Base-by-base conservation (phyloP, 2,888 invertebrate species). In the Watsonalla cultraria region DNA sequence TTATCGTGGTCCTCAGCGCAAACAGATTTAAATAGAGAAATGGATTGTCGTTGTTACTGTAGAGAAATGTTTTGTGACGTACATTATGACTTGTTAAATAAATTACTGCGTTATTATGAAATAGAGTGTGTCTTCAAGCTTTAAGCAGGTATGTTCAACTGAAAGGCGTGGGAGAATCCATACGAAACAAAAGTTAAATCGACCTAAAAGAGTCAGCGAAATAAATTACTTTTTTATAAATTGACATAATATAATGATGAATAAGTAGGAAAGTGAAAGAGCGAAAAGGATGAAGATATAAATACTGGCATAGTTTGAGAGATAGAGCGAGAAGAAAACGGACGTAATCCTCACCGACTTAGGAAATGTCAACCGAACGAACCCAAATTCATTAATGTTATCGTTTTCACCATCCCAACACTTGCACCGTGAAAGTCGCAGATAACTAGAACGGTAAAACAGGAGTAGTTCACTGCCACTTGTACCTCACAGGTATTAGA, bases 301-400 rank as follows among this genome's bases (percentile, higher is more conserved):
- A 24, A 61, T 50, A 45, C 45, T 47, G 34, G 15, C 35, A 50
- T 61, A 47, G 46, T 45, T 53, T 33, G 51, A 49, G 72, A 58
- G 66, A 51, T 62, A 73, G 58, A 55, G 67, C 56, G 73, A 69
- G 54, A 53, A 60, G 58, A 57, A n/a, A 54, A 54, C 55, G 58
- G 61, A 64, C 60, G 61, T 77, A 82, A 80, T 79, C 77, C 80
- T 63, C 62, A 57, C 71, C 65, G 80, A 78, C 76, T 80, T 78
- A 80, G 79, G 79, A 78, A 82, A 82, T 81, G 80, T 78, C 81
- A 80, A 76, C 75, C 72, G 76, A 69, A 75, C 74, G 72, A 82
- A 82, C 80, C 78, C 76, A 81, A 82, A 83, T 83, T 82, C 78
- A 82, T 82, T 82, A 81, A 76, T 78, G 80, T 78, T 80, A 82